These are phyloP conservation scores for Raja brachyura DNA, from an alignment of 2,113 vertebrate species.

Conservation along the genomic window DNA sequence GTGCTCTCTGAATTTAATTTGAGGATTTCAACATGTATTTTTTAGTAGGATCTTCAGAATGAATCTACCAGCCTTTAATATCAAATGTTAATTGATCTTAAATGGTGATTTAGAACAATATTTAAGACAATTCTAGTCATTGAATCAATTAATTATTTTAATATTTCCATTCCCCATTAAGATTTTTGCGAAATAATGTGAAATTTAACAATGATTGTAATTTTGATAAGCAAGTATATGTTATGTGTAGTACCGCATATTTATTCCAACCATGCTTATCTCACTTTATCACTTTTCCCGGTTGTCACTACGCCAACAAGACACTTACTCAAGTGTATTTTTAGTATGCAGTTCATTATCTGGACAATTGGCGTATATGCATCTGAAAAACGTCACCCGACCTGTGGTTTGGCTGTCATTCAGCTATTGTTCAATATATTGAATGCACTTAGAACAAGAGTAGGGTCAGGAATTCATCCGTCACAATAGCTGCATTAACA, in stretches of 20 bases:
- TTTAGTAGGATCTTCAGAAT: background rate
- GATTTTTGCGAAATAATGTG: background rate
- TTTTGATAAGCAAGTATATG: background rate
- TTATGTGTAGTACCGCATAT: background rate
- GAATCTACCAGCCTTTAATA: background rate
- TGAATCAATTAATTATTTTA: background rate
- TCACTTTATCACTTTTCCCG: background rate
- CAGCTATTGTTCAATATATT: slow-evolving; percentile 7
- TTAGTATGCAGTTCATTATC: background rate
- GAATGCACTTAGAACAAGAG: background rate
- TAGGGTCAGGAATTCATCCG: background rate
- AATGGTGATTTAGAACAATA: background rate
- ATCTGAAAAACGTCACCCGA: background rate
- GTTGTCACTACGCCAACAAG: background rate
- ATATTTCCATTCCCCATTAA: background rate
- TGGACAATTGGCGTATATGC: background rate
- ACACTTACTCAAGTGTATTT: slow-evolving; percentile 1
- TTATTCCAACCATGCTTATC: background rate
- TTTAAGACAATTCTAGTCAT: background rate
- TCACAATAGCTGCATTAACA: background rate
- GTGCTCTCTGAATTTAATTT: background rate
- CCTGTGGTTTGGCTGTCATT: background rate
- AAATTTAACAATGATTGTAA: background rate
- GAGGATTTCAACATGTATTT: background rate
- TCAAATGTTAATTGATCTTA: background rate